Percentiles rank a stretch among this genome's conserved stretches.
These are phyloP conservation scores for Sturmia bella DNA, from an alignment of 2,888 invertebrate genomes.

Conservation along the genomic window DNA sequence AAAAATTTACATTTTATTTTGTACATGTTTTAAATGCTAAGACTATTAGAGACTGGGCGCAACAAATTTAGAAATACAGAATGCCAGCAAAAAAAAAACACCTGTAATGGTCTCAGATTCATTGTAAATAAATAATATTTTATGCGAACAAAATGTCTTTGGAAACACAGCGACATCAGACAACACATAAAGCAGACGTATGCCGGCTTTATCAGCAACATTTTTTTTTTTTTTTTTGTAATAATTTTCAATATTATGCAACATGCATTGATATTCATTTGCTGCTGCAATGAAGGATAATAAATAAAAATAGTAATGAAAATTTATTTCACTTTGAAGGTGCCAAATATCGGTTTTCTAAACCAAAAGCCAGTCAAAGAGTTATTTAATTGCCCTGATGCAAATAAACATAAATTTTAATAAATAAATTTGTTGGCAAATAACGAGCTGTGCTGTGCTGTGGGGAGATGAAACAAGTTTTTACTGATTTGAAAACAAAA, in stretches of 20 bases:
- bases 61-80: neutral
- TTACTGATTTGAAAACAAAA: too few species aligned
- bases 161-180: neutral
- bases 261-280: slow-evolving; percentile 4
- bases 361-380: neutral
- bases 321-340: slow-evolving; percentile 23
- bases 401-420: slow-evolving; percentile 20
- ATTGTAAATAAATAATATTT: slow-evolving; percentile 43
- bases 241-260: slow-evolving; percentile 40
- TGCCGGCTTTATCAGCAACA: neutral
- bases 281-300: slow-evolving; percentile 15
- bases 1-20: slow-evolving; percentile 15
- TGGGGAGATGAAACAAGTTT: too few species aligned
- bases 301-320: slow-evolving; percentile 22
- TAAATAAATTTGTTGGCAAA: neutral
- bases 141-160: neutral
- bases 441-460: neutral
- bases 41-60: slow-evolving; percentile 24
- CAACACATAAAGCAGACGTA: neutral
- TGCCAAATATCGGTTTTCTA: slow-evolving; percentile 6
- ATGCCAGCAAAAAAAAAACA: slow-evolving; percentile 44
- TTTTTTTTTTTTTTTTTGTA: neutral
- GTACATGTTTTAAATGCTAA: neutral
- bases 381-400: neutral
- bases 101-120: slow-evolving; percentile 47